These are phyloP conservation scores for Meteorus cinctellus DNA, from an alignment of 2,888 invertebrate species.

Conservation along the genomic window DNA sequence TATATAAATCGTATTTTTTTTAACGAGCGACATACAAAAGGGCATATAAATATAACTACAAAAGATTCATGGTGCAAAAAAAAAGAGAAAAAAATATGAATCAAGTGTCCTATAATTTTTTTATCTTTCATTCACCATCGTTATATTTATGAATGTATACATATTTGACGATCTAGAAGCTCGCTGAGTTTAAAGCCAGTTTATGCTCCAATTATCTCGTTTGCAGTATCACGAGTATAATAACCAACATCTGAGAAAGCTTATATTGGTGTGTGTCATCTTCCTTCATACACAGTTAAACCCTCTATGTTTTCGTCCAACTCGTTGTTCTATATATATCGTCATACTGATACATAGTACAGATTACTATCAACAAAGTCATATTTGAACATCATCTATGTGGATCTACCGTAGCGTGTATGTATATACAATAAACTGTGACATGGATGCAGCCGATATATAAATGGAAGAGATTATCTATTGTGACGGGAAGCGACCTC, in stretches of 20 bases:
- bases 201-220: slow-evolving; percentile 69
- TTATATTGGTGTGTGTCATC: slow-evolving; percentile 13
- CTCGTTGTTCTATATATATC: neutral
- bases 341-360: slow-evolving; percentile 9
- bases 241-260: slow-evolving; percentile 38
- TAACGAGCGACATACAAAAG: slow-evolving; percentile 57
- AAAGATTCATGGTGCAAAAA: neutral
- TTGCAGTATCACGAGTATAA: slow-evolving; percentile 59
- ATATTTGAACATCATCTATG: slow-evolving; percentile 30
- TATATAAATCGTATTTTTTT: slow-evolving; percentile 62
- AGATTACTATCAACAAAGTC: slow-evolving; percentile 36
- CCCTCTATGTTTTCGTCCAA: slow-evolving; percentile 13
- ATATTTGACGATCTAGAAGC: slow-evolving; percentile 43
- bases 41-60: neutral
- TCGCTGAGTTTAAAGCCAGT: slow-evolving; percentile 63
- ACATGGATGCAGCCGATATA: neutral
- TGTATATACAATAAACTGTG: neutral
- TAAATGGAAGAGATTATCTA: slow-evolving; percentile 9
- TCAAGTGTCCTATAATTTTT: slow-evolving; percentile 15
- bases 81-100: neutral
- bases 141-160: neutral
- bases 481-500: slow-evolving; percentile 2
- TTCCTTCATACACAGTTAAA: neutral
- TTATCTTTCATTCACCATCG: neutral
- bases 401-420: neutral